phyloP scores from a whole-genome alignment of 37 sponge, comb jelly and placozoan species.

The Aplysina aerophoba region DNA sequence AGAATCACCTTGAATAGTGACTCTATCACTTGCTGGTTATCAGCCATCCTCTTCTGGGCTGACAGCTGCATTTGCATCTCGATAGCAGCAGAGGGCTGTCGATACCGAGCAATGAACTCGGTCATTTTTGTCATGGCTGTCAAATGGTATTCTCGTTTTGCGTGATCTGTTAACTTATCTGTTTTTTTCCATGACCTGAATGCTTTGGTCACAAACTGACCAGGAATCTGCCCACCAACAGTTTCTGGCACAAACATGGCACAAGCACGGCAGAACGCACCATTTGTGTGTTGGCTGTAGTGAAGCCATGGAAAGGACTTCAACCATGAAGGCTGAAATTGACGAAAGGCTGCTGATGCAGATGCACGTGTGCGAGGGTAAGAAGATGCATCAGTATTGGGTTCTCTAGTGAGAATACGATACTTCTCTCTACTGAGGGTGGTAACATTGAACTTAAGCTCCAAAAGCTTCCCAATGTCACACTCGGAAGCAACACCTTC shows the following conservation, averaged over 20 bases:
- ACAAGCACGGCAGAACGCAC: conserved; percentile 61
- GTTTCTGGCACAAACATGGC: conserved; percentile 49
- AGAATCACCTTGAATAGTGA: conserved; percentile 62
- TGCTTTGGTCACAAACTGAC: conserved; percentile 53
- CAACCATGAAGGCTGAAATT: conserved; percentile 68
- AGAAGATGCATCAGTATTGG: conserved; percentile 41
- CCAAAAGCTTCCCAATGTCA: conserved; percentile 43
- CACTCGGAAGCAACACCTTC: conserved; percentile 25
- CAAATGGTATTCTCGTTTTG: conserved; percentile 19
- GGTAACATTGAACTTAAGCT: conserved; percentile 6
- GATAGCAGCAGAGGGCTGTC: conserved; percentile 23
- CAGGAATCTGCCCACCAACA: conserved; percentile 45
- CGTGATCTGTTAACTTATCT: background rate
- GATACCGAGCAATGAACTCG: conserved; percentile 29
- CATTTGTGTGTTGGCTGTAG: conserved; percentile 47
- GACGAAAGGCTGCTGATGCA: conserved; percentile 41
- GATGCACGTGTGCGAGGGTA: conserved; percentile 58
- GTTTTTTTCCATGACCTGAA: conserved; percentile 48
- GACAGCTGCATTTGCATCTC: conserved; percentile 8
- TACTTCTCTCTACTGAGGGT: conserved; percentile 35
- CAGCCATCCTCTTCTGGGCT: conserved; percentile 34
- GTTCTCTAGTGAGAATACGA: conserved; percentile 41
- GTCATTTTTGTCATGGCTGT: conserved; percentile 25
- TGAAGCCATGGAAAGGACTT: conserved; percentile 57
- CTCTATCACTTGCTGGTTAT: conserved; percentile 56